phyloP scores from a whole-genome alignment of 2,888 invertebrate species.

The Sphaerolaimus hirsutus region DNA sequence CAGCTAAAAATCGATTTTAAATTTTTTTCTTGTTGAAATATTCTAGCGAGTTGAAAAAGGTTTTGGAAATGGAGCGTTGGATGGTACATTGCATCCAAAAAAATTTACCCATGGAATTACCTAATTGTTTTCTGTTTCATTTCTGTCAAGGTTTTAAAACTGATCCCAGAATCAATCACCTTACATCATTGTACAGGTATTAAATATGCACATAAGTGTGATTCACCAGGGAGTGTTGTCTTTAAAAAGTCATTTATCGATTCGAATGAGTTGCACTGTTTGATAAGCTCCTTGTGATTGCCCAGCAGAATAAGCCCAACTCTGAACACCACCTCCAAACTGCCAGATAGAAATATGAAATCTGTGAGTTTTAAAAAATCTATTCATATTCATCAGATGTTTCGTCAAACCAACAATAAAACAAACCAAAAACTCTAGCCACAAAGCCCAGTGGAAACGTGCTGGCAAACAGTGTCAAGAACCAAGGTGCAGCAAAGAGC shows the following conservation, averaged over 20 bases:
- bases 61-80: no score
- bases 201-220: no score
- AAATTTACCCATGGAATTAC: no score
- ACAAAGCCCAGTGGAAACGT: slow-evolving; percentile 88
- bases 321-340: slow-evolving; percentile 64
- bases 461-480: slow-evolving; percentile 77
- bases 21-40: not conserved
- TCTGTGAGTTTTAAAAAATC: slow-evolving; percentile 36
- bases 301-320: slow-evolving; percentile 60
- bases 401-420: not conserved
- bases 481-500: slow-evolving; percentile 85
- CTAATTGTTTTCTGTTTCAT: no score
- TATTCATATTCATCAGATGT: not conserved
- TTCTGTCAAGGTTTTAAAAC: no score
- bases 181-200: no score
- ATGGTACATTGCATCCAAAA: no score
- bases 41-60: not conserved
- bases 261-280: slow-evolving; percentile 67
- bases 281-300: slow-evolving; percentile 55
- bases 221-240: slow-evolving; percentile 35
- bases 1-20: not conserved
- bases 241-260: slow-evolving; percentile 77
- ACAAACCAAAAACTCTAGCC: slow-evolving; percentile 60
- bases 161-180: no score
- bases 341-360: slow-evolving; percentile 57